phyloP scores from a whole-genome alignment of 2,888 invertebrate genomes.

The Pseudoips prasinana region DNA sequence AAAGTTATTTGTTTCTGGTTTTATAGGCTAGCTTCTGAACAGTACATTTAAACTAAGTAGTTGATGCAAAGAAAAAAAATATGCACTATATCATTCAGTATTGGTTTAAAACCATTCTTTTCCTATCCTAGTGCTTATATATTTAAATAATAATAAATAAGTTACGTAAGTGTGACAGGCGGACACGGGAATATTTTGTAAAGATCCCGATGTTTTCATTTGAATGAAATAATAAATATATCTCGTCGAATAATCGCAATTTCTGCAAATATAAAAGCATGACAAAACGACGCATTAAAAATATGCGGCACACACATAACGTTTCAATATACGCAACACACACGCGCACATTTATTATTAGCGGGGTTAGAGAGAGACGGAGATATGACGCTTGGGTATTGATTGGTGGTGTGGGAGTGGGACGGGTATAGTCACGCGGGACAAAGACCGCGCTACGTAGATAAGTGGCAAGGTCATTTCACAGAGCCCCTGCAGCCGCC shows the following conservation, averaged over 20 bases:
- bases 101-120: too few relatives aligned
- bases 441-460: constrained; percentile 52
- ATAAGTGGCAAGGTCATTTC: constrained; percentile 74
- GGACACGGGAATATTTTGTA: too few relatives aligned
- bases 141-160: too few relatives aligned
- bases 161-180: too few relatives aligned
- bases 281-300: constrained; percentile 44
- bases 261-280: constrained; percentile 23
- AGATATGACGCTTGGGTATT: constrained; percentile 45
- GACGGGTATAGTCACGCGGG: constrained; percentile 47
- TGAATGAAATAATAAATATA: too few relatives aligned
- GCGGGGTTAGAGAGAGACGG: constrained; percentile 50
- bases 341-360: constrained; percentile 64
- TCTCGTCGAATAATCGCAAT: constrained; percentile 2
- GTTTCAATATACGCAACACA: constrained; percentile 29
- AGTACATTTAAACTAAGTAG: too few relatives aligned
- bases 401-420: constrained; percentile 53
- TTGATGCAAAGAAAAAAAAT: too few relatives aligned
- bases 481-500: constrained; percentile 35
- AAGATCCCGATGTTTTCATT: too few relatives aligned
- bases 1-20: too few relatives aligned
- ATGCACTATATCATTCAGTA: too few relatives aligned
- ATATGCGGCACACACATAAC: constrained; percentile 48
- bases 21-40: too few relatives aligned
- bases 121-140: too few relatives aligned